Conservation (phyloP, 2,888 invertebrate species). For the Incurvaria masculella region DNA sequence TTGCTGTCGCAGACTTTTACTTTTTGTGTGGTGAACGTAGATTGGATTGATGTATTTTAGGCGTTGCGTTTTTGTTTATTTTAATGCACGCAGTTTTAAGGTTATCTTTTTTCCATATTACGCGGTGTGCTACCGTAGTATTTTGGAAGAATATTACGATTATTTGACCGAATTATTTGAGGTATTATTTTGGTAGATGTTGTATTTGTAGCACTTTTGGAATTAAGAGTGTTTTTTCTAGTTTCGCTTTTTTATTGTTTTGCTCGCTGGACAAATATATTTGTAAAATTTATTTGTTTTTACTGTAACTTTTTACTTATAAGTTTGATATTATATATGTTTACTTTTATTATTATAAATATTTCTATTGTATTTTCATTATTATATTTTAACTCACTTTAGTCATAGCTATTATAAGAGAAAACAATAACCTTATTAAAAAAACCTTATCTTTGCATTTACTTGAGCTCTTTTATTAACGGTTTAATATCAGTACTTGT, state of each 20-base stretch:
- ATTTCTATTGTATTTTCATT: not conserved
- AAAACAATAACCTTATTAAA: too few relatives aligned
- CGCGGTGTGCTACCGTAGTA: not conserved
- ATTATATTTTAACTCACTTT: not conserved
- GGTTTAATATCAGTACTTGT: too few relatives aligned
- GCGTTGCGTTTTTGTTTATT: constrained; percentile 10
- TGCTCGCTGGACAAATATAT: constrained; percentile 10
- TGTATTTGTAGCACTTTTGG: not conserved
- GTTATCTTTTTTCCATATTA: not conserved
- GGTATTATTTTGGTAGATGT: not conserved
- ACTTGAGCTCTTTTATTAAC: too few relatives aligned
- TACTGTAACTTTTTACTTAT: constrained; percentile 9
- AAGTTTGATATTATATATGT: constrained; percentile 2
- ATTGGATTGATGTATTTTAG: constrained; percentile 23
- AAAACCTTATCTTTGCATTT: too few relatives aligned
- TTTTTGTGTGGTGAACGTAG: constrained; percentile 35
- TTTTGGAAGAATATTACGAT: not conserved
- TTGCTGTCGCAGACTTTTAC: constrained; percentile 18
- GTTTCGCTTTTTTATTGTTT: constrained; percentile 23
- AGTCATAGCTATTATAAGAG: not conserved
- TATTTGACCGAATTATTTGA: not conserved
- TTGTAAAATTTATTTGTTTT: constrained; percentile 12
- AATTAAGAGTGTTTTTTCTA: constrained; percentile 15
- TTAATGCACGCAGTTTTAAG: constrained; percentile 4
- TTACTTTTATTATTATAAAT: constrained; percentile 9